Conservation (phyloP, 2,888 invertebrate genomes). For the Spialia ferax region DNA sequence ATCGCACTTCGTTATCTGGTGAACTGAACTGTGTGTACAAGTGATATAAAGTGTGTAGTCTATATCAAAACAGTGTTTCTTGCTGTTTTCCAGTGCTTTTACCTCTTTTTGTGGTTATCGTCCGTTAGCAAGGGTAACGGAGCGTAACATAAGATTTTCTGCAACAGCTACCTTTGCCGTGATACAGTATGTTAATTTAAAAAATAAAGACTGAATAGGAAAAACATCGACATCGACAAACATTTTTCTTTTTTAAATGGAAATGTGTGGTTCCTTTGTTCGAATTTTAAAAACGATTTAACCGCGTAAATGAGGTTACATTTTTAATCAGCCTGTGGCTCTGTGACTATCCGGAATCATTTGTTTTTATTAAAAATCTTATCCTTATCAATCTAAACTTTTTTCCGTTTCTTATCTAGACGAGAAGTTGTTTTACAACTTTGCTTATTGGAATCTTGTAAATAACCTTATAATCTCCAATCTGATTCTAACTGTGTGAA, state of each 20-base stretch:
- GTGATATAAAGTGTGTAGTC: no score
- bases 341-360: no score
- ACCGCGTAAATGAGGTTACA: background rate
- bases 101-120: slow-evolving; percentile 65
- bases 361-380: no score
- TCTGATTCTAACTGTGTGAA: background rate
- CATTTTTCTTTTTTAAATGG: slow-evolving; percentile 27
- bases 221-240: slow-evolving; percentile 36
- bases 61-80: slow-evolving; percentile 55
- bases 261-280: background rate
- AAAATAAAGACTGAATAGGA: slow-evolving; percentile 17
- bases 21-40: no score
- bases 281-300: background rate
- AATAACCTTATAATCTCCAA: background rate
- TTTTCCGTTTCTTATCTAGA: background rate
- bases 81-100: slow-evolving; percentile 66
- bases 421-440: background rate
- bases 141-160: slow-evolving; percentile 61
- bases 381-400: background rate
- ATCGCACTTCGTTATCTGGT: no score
- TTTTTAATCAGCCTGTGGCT: no score
- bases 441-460: background rate
- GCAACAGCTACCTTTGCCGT: slow-evolving; percentile 61
- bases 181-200: background rate
- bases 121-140: slow-evolving; percentile 68